A percentile compares a stretch with the other conserved stretches of the same genome.
phyloP scores from a whole-genome alignment of 1,140 invertebrate genomes.

The Tetranychus cinnabarinus region DNA sequence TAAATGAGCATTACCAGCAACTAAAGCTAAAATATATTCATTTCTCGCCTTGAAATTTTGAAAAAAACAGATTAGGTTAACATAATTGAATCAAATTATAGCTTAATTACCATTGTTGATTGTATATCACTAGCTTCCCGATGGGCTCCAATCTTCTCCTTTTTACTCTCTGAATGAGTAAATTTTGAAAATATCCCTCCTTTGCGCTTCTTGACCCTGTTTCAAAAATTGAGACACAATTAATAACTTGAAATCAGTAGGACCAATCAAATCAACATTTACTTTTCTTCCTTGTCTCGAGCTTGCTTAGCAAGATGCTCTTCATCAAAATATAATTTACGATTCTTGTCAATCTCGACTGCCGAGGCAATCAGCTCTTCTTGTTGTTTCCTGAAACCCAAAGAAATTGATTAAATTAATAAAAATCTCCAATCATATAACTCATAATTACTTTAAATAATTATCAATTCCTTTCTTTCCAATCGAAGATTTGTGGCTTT shows the following conservation, averaged over 20 bases:
- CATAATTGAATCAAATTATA: neutral
- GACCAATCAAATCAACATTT: conserved; percentile 7
- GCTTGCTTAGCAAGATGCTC: conserved; percentile 84
- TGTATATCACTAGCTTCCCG: conserved; percentile 75
- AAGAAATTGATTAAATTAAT: neutral
- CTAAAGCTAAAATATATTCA: conserved; percentile 70
- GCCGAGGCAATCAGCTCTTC: conserved; percentile 25
- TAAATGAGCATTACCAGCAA: conserved; percentile 82
- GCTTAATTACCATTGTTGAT: conserved; percentile 37
- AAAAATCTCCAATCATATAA: neutral
- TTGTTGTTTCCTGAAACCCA: conserved; percentile 12
- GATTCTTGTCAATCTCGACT: conserved; percentile 71
- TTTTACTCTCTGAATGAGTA: conserved; percentile 10
- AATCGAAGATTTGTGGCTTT: conserved; percentile 54
- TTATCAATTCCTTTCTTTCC: conserved; percentile 37
- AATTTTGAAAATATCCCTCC: conserved; percentile 11
- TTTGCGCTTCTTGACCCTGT: conserved; percentile 8
- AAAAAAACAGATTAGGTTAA: neutral
- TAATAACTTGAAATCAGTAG: neutral
- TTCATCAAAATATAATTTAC: conserved; percentile 84
- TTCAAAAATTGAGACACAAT: neutral
- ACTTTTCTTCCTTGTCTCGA: conserved; percentile 88
- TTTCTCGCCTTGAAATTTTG: conserved; percentile 39
- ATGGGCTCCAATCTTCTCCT: conserved; percentile 29
- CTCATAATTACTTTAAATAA: conserved; percentile 7